Evolutionary conservation across 2,888 invertebrate species (phyloP), one percentile per base, ranked within the genome.

Genomic region (Xestia c-nigrum): DNA sequence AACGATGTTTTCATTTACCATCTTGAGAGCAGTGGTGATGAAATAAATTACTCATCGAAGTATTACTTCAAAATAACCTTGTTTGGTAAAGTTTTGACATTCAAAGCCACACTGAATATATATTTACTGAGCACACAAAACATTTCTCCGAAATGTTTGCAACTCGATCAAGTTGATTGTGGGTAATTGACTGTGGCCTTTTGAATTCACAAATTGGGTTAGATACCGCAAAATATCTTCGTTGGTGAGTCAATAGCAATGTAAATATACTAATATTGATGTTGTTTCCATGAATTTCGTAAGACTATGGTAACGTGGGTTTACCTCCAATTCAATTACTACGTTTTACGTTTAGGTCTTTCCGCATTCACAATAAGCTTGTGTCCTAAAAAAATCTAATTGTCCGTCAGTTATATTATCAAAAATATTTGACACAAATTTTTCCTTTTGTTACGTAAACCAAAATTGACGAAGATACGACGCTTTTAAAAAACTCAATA

Each of bases 101-200:
- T 80, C 72, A 70, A 52, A 24, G 16, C 19, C 55, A 31, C 46
- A 43, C 9, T 16, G 14, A 12, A 6, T 47, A 47, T 0, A 78
- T 73, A 73, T 65, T 73, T 52, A 46, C 38, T 38, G 21, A 74
- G 21, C 57, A 65, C 47, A 64, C 24, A 65, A 73, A 50, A 65
- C 38, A 80, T 80, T 81, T 16, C 43, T 46, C 38, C 3, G 24
- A 46, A 81, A 74, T 74, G 46, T 74, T 81, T 80, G 57, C 24
- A 74, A 81, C 57, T 59, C 38, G 24, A 65, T 81, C 57, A 46
- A 74, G 65, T 31, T 72, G 16, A 57, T 73, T 80, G 65, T 66
- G 74, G 19, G 81, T 21, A 73, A 65, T 73, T 50, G 77, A 55
- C 55, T 63, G 63, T 16, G 12, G 50, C 14, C 38, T 38, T 66